Evolutionary conservation across 2,888 invertebrate species (phyloP), one percentile per base, ranked within the genome.

Genomic region (Drosophila atripex): DNA sequence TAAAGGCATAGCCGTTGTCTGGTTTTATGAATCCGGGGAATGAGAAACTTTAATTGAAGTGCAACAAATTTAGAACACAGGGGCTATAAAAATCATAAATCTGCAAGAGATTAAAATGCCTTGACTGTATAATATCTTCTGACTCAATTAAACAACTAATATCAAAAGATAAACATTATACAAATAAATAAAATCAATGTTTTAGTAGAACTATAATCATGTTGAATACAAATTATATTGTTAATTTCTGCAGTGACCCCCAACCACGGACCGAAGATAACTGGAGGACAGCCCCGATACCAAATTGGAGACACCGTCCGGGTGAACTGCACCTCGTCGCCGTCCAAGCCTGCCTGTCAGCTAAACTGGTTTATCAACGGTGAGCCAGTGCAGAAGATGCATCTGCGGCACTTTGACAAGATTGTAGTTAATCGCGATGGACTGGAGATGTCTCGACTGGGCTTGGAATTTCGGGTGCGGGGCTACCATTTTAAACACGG

Each of bases 361-460:
- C 93, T 97, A 39, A 94, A 95, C 78, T 97, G 97, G 97, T 95
- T 95, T 91, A 95, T 97, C 91, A 97, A 97, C 90, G 96, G 96
- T 8, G 96, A 96, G 87, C 95, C 95, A 72, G 94, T 94, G 2
- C 93, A 94, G 23, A 79, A 93, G 4, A 85, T 90, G 7, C 92
- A 93, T 12, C 90, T 94, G 43, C 90, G 91, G 61, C 92, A 93
- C 28, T 94, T 93, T 12, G 92, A 93, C 73, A 93, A 92, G 51
- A 90, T 93, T 39, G 91, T 93, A 43, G 92, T 93, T 5, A 93
- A 93, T 45, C 92, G 93, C 3, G 94, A 94, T 80, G 94, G 92
- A 0, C 92, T 97, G 55, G 96, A 96, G 91, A 95, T 95, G 66
- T 95, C 96, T 3, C 94, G 94, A 45, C 92, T 96, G 28, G 95